phyloP scores from a whole-genome alignment of 1,140 invertebrate species.

The Cotesia vestalis region DNA sequence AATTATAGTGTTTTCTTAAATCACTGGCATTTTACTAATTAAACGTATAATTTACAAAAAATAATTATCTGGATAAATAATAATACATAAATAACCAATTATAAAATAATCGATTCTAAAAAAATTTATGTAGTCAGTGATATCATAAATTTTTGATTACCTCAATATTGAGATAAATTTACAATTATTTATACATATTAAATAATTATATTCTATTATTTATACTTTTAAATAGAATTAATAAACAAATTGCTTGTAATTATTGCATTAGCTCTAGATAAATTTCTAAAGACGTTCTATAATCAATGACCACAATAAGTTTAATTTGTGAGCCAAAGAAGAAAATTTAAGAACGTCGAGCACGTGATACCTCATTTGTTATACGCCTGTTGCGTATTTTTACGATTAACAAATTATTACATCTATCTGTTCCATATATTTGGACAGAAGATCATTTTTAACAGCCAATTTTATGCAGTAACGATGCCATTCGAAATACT shows the following conservation, averaged over 20 bases:
- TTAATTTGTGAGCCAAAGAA: background rate
- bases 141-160: background rate
- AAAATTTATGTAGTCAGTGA: too few species aligned
- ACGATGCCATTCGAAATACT: conserved; percentile 59
- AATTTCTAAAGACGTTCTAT: conserved; percentile 21
- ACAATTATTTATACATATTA: background rate
- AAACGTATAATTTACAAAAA: conserved; percentile 10
- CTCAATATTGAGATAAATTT: background rate
- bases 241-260: background rate
- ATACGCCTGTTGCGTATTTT: conserved; percentile 12
- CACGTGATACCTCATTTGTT: conserved; percentile 5
- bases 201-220: background rate
- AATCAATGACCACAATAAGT: conserved; percentile 13
- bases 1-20: conserved; percentile 14
- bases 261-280: conserved; percentile 12
- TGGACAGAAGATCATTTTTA: conserved; percentile 17
- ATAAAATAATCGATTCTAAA: too few species aligned
- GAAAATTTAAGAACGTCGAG: conserved; percentile 16
- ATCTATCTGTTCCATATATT: conserved; percentile 14
- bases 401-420: conserved; percentile 20
- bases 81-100: background rate
- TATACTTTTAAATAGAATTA: background rate
- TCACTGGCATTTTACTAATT: conserved; percentile 10
- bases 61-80: conserved; percentile 15
- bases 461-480: conserved; percentile 58